These are phyloP conservation scores for Drosophila paucipuncta DNA, from an alignment of 2,888 invertebrate genomes.

Conservation along the genomic window DNA sequence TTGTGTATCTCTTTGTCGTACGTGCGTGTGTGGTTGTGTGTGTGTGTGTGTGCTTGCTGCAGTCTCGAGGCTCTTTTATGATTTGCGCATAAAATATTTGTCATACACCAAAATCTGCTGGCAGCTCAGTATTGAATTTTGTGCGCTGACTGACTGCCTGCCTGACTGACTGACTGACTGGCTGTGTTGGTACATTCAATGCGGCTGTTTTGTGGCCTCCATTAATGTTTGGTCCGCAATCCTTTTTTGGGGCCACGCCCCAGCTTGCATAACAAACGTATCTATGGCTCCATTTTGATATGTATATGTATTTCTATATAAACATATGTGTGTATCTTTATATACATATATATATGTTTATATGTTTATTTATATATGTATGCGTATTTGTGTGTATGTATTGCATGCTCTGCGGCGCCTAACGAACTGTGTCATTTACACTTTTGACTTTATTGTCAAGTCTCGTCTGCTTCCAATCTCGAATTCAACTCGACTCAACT, in stretches of 20 bases:
- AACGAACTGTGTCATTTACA: conserved; percentile 84
- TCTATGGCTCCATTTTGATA: conserved; percentile 49
- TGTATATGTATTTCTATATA: conserved; percentile 29
- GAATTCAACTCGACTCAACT: conserved; percentile 28
- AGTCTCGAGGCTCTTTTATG: conserved; percentile 73
- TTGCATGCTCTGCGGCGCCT: conserved; percentile 67
- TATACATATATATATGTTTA: conserved; percentile 7
- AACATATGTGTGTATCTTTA: conserved; percentile 15
- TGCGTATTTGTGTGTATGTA: conserved; percentile 34
- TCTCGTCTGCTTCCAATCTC: conserved; percentile 58
- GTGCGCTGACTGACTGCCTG: conserved; percentile 32
- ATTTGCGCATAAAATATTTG: conserved; percentile 79
- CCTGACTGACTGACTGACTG: conserved; percentile 24
- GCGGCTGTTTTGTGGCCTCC: conserved; percentile 59
- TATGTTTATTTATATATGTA: conserved; percentile 30
- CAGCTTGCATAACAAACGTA: conserved; percentile 78
- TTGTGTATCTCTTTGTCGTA: conserved; percentile 46
- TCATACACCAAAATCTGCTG: conserved; percentile 73
- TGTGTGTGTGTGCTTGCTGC: conserved; percentile 45
- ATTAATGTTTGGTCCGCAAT: conserved; percentile 73
- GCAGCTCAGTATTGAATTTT: conserved; percentile 53
- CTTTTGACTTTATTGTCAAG: conserved; percentile 77
- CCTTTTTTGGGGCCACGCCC: conserved; percentile 74
- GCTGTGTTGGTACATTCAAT: conserved; percentile 33
- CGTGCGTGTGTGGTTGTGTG: conserved; percentile 24